Conservation (phyloP, 2,797 vertebrate species). For the Moxostoma hubbsi region DNA sequence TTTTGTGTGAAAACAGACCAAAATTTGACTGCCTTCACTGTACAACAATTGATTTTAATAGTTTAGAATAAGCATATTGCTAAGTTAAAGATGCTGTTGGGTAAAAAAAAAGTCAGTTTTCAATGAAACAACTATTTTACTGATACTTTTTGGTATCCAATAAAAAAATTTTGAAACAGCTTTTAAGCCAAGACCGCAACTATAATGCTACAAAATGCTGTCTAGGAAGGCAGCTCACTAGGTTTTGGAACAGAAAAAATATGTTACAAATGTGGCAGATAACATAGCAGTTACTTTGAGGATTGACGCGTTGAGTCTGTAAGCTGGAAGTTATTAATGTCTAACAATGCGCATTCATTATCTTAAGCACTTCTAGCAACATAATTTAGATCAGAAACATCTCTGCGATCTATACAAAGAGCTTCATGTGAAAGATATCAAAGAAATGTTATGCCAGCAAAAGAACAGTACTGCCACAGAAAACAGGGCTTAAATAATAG, state of each 20-base stretch:
- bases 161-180: too few relatives aligned
- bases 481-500: neutral
- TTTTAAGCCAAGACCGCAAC: too few relatives aligned
- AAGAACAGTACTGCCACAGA: neutral
- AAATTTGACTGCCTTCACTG: too few relatives aligned
- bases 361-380: neutral
- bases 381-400: neutral
- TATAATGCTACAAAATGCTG: too few relatives aligned
- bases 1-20: too few relatives aligned
- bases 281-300: constrained; percentile 17
- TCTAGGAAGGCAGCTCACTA: too few relatives aligned
- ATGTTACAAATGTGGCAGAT: neutral
- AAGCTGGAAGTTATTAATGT: constrained; percentile 15
- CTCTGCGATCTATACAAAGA: neutral
- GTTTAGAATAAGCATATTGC: too few relatives aligned
- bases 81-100: too few relatives aligned
- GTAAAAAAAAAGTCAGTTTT: too few relatives aligned
- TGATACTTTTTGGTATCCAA: too few relatives aligned
- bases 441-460: constrained; percentile 5
- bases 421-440: neutral
- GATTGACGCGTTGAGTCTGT: constrained; percentile 23
- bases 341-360: neutral
- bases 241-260: neutral
- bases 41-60: too few relatives aligned
- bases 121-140: too few relatives aligned